These are phyloP conservation scores for Rhinophrynus dorsalis DNA, from an alignment of 2,797 vertebrate genomes.

Conservation along the genomic window DNA sequence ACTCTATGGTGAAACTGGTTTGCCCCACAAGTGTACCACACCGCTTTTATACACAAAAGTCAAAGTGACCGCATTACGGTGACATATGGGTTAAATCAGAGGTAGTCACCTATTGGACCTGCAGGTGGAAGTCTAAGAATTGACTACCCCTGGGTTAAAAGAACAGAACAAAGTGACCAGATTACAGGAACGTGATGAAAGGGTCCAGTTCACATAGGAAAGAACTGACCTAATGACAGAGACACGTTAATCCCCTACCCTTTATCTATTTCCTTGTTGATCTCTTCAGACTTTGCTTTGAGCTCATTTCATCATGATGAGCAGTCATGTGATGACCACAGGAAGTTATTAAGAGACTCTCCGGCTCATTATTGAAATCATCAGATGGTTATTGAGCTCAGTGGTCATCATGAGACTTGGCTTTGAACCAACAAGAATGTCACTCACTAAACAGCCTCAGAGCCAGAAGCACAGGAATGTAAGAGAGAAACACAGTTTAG, in stretches of 20 bases:
- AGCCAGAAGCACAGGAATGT: not conserved
- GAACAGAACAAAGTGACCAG: not conserved
- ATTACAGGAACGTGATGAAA: not conserved
- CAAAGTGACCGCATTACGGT: too few relatives aligned
- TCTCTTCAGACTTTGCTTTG: too few relatives aligned
- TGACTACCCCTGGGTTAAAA: too few relatives aligned
- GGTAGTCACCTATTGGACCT: not conserved
- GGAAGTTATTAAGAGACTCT: conserved; percentile 23
- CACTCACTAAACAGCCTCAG: not conserved
- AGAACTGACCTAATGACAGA: too few relatives aligned
- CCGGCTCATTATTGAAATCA: not conserved
- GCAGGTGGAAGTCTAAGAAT: too few relatives aligned
- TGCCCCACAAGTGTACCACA: too few relatives aligned
- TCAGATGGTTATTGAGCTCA: not conserved
- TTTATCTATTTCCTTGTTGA: too few relatives aligned
- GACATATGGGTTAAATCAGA: not conserved
- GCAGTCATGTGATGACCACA: not conserved
- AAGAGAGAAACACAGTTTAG: not conserved
- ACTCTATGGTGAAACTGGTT: too few relatives aligned
- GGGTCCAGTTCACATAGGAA: not conserved
- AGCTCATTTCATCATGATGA: not conserved
- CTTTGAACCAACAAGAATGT: not conserved
- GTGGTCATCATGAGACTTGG: not conserved
- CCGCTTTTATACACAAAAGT: too few relatives aligned
- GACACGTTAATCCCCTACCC: too few relatives aligned